These are phyloP conservation scores for Zaprionus camerounensis DNA, from an alignment of 1,140 invertebrate species.

Conservation along the genomic window DNA sequence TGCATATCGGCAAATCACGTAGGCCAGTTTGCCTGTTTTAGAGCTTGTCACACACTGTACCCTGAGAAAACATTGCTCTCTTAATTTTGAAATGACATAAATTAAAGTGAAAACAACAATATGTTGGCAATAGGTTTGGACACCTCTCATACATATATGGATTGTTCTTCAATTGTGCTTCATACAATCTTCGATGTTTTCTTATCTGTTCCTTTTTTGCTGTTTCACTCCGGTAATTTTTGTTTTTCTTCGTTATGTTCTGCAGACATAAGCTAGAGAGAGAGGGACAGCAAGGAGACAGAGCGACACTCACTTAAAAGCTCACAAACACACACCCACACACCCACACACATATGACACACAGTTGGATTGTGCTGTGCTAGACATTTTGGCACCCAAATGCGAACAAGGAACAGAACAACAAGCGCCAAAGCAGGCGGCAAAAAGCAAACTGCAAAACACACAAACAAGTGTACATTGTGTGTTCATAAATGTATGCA, in stretches of 20 bases:
- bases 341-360: not conserved
- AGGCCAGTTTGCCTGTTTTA: no score
- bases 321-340: constrained; percentile 9
- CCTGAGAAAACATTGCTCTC: no score
- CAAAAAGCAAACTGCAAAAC: constrained; percentile 50
- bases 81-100: not conserved
- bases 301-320: constrained; percentile 40
- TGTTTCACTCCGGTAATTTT: constrained; percentile 33
- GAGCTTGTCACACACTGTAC: no score
- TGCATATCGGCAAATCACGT: no score
- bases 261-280: constrained; percentile 8
- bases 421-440: constrained; percentile 30
- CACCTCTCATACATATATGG: not conserved
- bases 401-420: constrained; percentile 23
- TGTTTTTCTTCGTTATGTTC: constrained; percentile 35
- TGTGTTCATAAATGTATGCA: constrained; percentile 7
- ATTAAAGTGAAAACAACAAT: not conserved
- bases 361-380: constrained; percentile 42
- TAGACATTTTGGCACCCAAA: constrained; percentile 50
- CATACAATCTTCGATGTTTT: constrained; percentile 28
- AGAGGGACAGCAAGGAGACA: constrained; percentile 1
- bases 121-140: not conserved
- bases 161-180: constrained; percentile 11
- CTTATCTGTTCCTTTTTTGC: constrained; percentile 38
- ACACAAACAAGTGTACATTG: constrained; percentile 19